These are phyloP conservation scores for Leptinotarsa lineolata DNA, from an alignment of 1,140 invertebrate genomes.

Conservation along the genomic window DNA sequence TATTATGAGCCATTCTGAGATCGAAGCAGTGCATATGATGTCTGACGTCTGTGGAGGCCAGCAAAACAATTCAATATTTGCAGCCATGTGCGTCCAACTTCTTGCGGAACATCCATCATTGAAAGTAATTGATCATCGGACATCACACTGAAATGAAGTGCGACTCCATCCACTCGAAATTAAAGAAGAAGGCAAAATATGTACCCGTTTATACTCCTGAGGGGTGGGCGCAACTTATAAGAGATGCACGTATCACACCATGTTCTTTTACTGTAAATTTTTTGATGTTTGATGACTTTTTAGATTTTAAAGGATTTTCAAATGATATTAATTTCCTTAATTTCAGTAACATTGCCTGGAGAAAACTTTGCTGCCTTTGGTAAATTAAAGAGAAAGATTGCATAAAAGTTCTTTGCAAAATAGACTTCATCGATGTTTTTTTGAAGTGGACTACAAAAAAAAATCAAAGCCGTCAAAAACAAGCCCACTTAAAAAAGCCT, in stretches of 20 bases:
- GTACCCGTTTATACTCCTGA: conserved; percentile 22
- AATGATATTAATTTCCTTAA: too few relatives aligned
- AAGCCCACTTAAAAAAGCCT: conserved; percentile 1
- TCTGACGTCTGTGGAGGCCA: conserved; percentile 56
- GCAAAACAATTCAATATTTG: conserved; percentile 50
- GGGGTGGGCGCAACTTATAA: conserved; percentile 20
- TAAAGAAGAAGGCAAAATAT: conserved; percentile 30
- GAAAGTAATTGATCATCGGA: conserved; percentile 22
- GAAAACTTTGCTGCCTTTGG: too few relatives aligned
- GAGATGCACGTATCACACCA: conserved; percentile 15
- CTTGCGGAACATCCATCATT: conserved; percentile 48
- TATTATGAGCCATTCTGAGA: conserved; percentile 39
- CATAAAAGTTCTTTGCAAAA: conserved; percentile 40
- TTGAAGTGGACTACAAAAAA: background rate
- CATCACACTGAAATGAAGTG: conserved; percentile 22
- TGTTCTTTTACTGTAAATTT: background rate
- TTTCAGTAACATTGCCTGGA: too few relatives aligned
- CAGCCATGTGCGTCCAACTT: conserved; percentile 11
- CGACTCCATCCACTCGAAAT: conserved; percentile 24
- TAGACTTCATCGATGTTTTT: conserved; percentile 24
- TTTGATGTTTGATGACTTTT: conserved; percentile 20
- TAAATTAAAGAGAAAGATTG: conserved; percentile 31
- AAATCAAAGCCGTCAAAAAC: too few relatives aligned
- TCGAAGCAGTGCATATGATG: conserved; percentile 42
- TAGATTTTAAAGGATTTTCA: conserved; percentile 39